These are phyloP conservation scores for Luscinia luscinia DNA, from an alignment of 2,797 vertebrate species.

Conservation along the genomic window DNA sequence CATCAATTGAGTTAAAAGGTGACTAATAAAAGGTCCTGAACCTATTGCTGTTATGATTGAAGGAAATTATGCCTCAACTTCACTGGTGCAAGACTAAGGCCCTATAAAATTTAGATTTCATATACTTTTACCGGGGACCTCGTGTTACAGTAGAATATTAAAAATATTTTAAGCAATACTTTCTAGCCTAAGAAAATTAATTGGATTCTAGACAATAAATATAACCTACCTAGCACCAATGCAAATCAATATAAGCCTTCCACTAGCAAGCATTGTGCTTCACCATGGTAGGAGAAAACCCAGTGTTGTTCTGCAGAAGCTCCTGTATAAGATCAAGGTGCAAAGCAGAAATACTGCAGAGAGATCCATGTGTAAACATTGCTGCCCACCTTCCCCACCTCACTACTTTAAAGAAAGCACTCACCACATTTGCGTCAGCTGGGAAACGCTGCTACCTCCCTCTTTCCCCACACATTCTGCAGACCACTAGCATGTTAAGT, in stretches of 20 bases:
- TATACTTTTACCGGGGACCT: neutral
- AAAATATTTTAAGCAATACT: neutral
- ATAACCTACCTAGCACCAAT: neutral
- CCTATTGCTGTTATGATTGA: slow-evolving; percentile 30
- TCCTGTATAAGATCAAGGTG: neutral
- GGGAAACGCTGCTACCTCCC: neutral
- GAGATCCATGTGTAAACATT: neutral
- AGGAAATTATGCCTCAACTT: slow-evolving; percentile 29
- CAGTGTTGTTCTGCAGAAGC: neutral
- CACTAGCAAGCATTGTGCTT: neutral
- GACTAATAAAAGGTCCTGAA: slow-evolving; percentile 61
- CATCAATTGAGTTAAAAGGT: slow-evolving; percentile 66
- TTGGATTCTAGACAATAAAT: neutral
- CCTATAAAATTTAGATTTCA: neutral
- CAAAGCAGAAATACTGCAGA: neutral
- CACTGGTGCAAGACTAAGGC: neutral
- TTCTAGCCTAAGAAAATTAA: neutral
- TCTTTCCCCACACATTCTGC: neutral
- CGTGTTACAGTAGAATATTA: neutral
- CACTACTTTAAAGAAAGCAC: neutral
- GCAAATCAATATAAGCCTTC: neutral
- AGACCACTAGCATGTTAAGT: neutral
- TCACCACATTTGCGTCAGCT: neutral
- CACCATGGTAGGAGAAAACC: neutral
- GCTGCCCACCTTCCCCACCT: slow-evolving; percentile 19